Conservation (phyloP, 2,888 invertebrate species). For the Mythimna ferrago region DNA sequence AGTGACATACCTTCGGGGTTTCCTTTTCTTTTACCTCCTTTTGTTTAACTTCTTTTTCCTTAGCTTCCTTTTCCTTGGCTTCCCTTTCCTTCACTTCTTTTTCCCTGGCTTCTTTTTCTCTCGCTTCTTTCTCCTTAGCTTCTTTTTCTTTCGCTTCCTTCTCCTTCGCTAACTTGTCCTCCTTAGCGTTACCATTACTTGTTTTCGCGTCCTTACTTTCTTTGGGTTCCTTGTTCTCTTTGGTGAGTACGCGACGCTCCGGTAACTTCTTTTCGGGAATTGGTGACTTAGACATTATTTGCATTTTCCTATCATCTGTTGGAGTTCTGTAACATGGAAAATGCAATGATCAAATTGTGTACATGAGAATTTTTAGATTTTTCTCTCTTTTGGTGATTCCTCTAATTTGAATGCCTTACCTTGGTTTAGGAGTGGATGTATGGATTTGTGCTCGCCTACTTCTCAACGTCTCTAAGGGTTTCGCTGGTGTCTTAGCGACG, state of each 20-base stretch:
- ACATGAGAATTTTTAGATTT: neutral
- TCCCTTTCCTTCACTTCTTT: constrained; percentile 50
- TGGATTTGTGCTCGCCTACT: constrained; percentile 79
- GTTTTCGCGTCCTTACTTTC: constrained; percentile 76
- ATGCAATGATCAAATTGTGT: neutral
- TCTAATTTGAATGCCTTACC: constrained; percentile 66
- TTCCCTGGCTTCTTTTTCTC: constrained; percentile 69
- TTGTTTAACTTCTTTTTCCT: constrained; percentile 58
- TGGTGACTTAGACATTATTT: constrained; percentile 64
- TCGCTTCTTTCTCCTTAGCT: constrained; percentile 42
- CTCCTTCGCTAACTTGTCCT: constrained; percentile 61
- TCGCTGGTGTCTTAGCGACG: constrained; percentile 71
- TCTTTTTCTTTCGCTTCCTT: constrained; percentile 54
- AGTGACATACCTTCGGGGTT: constrained; percentile 64
- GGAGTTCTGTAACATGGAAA: constrained; percentile 66
- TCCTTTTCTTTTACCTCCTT: constrained; percentile 60
- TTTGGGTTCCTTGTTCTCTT: constrained; percentile 85
- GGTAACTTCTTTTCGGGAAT: constrained; percentile 74
- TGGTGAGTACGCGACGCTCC: constrained; percentile 77
- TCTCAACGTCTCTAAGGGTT: constrained; percentile 71
- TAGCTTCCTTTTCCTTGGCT: constrained; percentile 54
- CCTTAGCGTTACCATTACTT: constrained; percentile 70
- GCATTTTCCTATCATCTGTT: constrained; percentile 76
- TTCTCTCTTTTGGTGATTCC: neutral
- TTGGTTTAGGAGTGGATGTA: constrained; percentile 84